Evolutionary conservation across 2,797 vertebrate genomes (phyloP).

Genomic region (Phoebastria nigripes): DNA sequence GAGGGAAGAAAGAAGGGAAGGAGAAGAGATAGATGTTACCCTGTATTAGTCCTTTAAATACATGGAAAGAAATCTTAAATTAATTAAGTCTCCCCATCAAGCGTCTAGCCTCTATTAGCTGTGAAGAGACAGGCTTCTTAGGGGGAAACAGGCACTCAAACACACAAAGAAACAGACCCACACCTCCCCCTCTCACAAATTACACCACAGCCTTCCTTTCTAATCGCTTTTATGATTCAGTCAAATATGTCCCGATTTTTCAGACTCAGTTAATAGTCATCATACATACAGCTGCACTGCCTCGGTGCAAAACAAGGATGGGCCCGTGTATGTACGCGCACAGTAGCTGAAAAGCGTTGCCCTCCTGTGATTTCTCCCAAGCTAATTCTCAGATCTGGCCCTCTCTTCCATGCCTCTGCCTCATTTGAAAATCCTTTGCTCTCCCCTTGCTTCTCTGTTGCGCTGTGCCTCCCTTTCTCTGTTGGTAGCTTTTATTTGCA

Average conservation of each 20-base stretch:
- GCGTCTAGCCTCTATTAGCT: background rate
- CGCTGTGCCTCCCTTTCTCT: background rate
- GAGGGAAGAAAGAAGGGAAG: background rate
- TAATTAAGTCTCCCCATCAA: background rate
- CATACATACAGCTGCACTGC: rapidly evolving
- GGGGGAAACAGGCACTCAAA: background rate
- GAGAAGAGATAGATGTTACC: background rate
- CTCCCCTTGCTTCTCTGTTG: background rate
- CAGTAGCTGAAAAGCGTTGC: background rate
- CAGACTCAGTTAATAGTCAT: rapidly evolving
- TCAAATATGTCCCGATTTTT: background rate
- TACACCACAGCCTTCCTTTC: background rate
- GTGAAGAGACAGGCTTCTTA: background rate
- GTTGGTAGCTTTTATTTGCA: background rate
- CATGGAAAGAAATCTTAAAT: background rate
- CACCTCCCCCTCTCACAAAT: background rate
- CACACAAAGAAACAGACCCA: background rate
- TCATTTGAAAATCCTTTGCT: background rate
- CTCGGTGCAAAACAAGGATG: rapidly evolving
- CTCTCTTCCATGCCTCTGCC: background rate
- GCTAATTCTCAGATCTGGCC: background rate
- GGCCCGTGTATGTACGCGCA: rapidly evolving
- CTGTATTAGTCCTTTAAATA: background rate
- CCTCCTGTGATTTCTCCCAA: background rate
- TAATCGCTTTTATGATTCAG: background rate